phyloP scores from a whole-genome alignment of 2,113 vertebrate species.

The Zosterops borbonicus region DNA sequence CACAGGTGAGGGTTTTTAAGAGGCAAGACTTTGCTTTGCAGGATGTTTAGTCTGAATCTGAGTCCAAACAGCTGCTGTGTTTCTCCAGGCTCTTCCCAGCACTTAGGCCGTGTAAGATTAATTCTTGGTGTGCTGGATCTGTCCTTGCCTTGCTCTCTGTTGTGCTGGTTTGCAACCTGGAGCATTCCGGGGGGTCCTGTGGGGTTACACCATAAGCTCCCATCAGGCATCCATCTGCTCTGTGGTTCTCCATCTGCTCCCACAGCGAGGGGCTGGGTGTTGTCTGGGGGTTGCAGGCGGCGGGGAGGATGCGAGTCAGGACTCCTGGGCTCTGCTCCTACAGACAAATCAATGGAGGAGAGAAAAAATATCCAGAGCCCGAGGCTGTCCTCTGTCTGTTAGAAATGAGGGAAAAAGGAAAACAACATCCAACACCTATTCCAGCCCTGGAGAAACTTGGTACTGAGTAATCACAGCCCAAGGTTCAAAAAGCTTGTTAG shows the following conservation, averaged over 20 bases:
- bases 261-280: accelerated
- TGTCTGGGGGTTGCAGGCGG: neutral
- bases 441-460: neutral
- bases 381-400: neutral
- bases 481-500: neutral
- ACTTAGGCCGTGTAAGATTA: neutral
- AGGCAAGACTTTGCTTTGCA: neutral
- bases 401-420: neutral
- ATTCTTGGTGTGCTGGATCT: neutral
- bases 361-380: neutral
- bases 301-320: accelerated
- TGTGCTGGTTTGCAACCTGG: neutral
- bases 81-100: neutral
- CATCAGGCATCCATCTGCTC: neutral
- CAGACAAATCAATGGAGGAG: neutral
- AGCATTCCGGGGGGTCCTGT: neutral
- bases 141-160: neutral
- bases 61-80: neutral
- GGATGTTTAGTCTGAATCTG: neutral
- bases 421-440: neutral
- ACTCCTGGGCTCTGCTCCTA: neutral
- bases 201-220: neutral
- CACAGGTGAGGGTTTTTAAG: neutral
- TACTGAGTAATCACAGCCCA: neutral
- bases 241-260: neutral